phyloP scores from a whole-genome alignment of 35 echinoderm and acorn worm genomes.

The Strongylocentrotus purpuratus region DNA sequence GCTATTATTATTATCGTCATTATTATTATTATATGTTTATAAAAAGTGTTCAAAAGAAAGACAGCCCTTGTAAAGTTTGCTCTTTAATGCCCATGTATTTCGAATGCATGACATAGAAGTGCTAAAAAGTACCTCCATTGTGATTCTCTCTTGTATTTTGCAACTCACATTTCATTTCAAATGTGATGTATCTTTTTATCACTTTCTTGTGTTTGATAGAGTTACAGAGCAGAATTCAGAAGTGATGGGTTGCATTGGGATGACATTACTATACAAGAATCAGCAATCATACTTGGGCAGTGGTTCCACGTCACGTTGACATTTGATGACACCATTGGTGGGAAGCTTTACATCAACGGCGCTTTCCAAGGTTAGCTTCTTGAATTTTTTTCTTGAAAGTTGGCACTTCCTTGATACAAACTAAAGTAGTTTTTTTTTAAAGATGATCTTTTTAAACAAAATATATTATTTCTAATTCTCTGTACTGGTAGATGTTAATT shows the following conservation, averaged over 20 bases:
- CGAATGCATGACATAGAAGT: background rate
- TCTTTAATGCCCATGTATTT: background rate
- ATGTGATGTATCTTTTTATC: background rate
- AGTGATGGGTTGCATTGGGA: background rate
- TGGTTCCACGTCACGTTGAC: background rate
- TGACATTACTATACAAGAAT: background rate
- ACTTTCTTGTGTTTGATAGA: background rate
- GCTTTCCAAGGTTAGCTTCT: background rate
- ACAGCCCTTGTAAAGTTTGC: background rate
- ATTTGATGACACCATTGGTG: constrained; percentile 1
- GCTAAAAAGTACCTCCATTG: background rate
- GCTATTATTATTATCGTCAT: too few relatives aligned
- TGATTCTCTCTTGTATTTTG: too few relatives aligned
- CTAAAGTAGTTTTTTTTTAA: too few relatives aligned
- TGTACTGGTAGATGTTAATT: too few relatives aligned
- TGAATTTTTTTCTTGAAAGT: too few relatives aligned
- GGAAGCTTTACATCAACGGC: background rate
- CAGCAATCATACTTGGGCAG: background rate
- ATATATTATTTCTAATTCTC: too few relatives aligned
- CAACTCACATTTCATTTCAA: too few relatives aligned
- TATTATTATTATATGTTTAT: background rate
- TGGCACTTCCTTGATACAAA: too few relatives aligned
- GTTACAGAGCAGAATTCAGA: background rate
- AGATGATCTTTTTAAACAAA: too few relatives aligned
- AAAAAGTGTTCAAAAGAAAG: background rate